These are phyloP conservation scores for Parnassius smintheus DNA, from an alignment of 2,888 invertebrate species.

Conservation along the genomic window DNA sequence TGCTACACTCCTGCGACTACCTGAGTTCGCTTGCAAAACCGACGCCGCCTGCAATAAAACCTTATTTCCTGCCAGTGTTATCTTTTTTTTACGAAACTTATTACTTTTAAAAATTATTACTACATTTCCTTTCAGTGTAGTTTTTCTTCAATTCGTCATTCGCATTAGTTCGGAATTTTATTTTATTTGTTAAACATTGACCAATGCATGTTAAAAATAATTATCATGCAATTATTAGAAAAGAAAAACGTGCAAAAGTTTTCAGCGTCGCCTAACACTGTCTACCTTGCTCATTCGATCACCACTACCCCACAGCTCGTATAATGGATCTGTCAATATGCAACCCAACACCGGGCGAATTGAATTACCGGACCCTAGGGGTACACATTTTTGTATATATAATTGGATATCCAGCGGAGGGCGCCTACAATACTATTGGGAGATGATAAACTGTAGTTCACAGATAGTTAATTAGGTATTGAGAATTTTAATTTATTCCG, in stretches of 20 bases:
- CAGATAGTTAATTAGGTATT: slow-evolving; percentile 12
- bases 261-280: slow-evolving; percentile 13
- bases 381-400: slow-evolving; percentile 69
- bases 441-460: slow-evolving; percentile 18
- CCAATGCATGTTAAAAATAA: too few relatives aligned
- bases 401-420: slow-evolving; percentile 55
- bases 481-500: neutral
- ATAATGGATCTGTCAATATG: slow-evolving; percentile 77
- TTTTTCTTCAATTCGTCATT: neutral
- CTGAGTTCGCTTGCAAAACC: slow-evolving; percentile 2
- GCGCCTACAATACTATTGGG: slow-evolving; percentile 31
- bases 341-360: slow-evolving; percentile 66
- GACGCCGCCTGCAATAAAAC: slow-evolving; percentile 11
- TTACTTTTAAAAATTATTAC: slow-evolving; percentile 9
- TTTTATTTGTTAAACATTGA: too few relatives aligned
- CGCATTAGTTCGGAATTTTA: too few relatives aligned
- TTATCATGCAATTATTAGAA: too few relatives aligned
- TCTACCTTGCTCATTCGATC: slow-evolving; percentile 18
- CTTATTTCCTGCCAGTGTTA: slow-evolving; percentile 4
- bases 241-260: slow-evolving; percentile 12
- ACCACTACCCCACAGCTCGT: slow-evolving; percentile 38
- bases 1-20: slow-evolving; percentile 8
- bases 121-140: neutral
- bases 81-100: slow-evolving; percentile 1
- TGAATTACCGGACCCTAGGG: slow-evolving; percentile 62